A percentile compares a stretch with the other conserved stretches of the same genome.
Conservation (phyloP, 1,140 invertebrate species). For the Drosophila micromelanica region DNA sequence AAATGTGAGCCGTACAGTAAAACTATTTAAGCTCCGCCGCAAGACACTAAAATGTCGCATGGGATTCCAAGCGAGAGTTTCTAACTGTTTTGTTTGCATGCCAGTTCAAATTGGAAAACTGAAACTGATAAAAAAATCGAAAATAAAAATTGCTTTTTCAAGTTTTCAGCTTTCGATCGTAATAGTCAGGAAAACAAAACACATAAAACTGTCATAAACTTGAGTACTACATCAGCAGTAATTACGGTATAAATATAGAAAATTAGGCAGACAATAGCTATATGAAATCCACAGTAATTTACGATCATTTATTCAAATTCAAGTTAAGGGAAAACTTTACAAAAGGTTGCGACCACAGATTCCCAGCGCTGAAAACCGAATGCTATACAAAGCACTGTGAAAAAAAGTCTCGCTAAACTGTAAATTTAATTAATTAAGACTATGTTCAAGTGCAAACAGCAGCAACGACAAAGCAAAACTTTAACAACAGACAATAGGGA, state of each 20-base stretch:
- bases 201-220: conserved; percentile 16
- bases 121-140: too few species aligned
- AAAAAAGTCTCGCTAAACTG: conserved; percentile 28
- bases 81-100: too few species aligned
- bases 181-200: neutral
- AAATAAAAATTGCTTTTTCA: neutral
- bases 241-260: conserved; percentile 30
- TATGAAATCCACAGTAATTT: conserved; percentile 15
- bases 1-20: conserved; percentile 1
- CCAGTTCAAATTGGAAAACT: too few species aligned
- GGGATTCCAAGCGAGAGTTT: neutral
- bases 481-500: conserved; percentile 45
- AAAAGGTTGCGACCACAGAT: neutral
- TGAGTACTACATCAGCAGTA: neutral
- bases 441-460: conserved; percentile 40
- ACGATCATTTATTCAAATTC: conserved; percentile 31
- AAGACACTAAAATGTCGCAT: conserved; percentile 16
- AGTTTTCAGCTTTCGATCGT: neutral
- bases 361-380: conserved; percentile 9
- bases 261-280: conserved; percentile 29
- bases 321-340: conserved; percentile 18
- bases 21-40: neutral
- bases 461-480: conserved; percentile 28
- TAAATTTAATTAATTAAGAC: conserved; percentile 58
- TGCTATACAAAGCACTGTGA: conserved; percentile 9